A percentile compares a stretch with the other conserved stretches of the same genome.
phyloP scores from a whole-genome alignment of 2,113 vertebrate genomes.

The Vimba vimba region DNA sequence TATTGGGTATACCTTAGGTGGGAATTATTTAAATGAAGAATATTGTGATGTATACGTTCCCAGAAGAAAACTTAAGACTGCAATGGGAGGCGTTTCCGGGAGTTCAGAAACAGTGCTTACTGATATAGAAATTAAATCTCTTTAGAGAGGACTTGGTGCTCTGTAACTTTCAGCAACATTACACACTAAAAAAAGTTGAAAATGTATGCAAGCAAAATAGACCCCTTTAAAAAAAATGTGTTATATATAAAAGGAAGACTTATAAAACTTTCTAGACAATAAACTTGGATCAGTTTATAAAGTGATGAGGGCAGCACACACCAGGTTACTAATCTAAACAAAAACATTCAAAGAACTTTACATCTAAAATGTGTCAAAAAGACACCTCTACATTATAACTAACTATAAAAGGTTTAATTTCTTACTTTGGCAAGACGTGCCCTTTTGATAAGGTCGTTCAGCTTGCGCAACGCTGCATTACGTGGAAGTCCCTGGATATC shows the following conservation, averaged over 20 bases:
- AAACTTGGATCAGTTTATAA: background rate
- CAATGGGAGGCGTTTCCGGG: no score
- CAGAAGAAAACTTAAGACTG: no score
- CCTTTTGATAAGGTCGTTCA: constrained; percentile 83
- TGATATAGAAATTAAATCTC: no score
- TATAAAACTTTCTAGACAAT: no score
- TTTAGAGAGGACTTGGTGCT: no score
- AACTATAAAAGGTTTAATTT: background rate
- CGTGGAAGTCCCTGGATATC: constrained; percentile 83
- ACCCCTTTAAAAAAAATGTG: no score
- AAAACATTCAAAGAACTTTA: background rate
- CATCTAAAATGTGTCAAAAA: background rate
- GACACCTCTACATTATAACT: background rate
- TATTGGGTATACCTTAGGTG: no score
- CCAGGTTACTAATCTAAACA: background rate
- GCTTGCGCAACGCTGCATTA: constrained; percentile 80
- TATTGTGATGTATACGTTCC: no score
- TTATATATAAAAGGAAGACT: background rate
- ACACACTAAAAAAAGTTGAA: background rate
- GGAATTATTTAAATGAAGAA: no score
- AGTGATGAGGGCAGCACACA: constrained; percentile 12
- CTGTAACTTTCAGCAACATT: no score
- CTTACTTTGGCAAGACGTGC: constrained; percentile 81
- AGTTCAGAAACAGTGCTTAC: no score
- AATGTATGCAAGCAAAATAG: no score